These are phyloP conservation scores for Riparia riparia DNA, from an alignment of 2,113 vertebrate genomes.

Conservation along the genomic window DNA sequence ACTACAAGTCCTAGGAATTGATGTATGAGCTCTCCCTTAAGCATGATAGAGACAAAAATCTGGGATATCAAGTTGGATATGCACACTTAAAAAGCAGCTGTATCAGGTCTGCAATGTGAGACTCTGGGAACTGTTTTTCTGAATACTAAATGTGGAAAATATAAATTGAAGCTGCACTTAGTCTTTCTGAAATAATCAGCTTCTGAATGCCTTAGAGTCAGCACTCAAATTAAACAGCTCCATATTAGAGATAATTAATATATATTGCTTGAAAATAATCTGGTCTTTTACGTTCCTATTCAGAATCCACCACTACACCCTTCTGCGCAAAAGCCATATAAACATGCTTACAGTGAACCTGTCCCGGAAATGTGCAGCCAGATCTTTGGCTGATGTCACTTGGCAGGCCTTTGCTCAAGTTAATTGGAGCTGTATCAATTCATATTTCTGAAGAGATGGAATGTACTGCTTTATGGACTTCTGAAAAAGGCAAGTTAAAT, in stretches of 20 bases:
- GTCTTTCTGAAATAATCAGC: conserved; percentile 11
- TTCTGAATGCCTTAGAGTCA: neutral
- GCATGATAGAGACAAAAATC: neutral
- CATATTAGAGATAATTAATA: neutral
- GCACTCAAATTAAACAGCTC: neutral
- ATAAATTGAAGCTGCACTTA: neutral
- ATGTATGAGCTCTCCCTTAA: neutral
- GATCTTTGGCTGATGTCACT: neutral
- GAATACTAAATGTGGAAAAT: conserved; percentile 28
- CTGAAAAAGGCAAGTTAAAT: neutral
- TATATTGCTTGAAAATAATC: neutral
- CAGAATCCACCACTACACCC: neutral
- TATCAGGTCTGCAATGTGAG: conserved; percentile 15
- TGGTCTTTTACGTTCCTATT: neutral
- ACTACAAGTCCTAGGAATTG: neutral
- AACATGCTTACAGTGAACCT: neutral
- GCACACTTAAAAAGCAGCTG: neutral
- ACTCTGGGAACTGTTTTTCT: conserved; percentile 21
- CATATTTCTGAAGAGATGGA: neutral
- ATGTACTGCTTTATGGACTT: neutral
- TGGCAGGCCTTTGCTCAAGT: neutral
- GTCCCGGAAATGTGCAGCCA: neutral
- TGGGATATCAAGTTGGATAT: neutral
- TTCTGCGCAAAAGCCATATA: neutral
- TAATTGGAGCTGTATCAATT: neutral